phyloP scores from a whole-genome alignment of 2,888 invertebrate genomes.

The Erynnis tages region DNA sequence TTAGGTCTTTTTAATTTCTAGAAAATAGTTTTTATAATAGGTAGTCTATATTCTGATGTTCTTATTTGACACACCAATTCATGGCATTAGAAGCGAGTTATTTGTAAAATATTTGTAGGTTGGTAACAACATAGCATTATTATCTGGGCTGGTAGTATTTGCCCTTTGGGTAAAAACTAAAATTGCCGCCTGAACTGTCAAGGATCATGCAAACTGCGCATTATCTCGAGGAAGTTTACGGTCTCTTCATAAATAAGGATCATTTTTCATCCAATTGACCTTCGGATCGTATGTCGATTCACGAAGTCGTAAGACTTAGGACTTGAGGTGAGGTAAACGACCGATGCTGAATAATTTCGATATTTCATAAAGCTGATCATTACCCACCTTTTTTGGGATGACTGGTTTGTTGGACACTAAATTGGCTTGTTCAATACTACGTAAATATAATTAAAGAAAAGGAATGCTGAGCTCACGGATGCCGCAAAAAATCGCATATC shows the following conservation, averaged over 20 bases:
- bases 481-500: constrained; percentile 8
- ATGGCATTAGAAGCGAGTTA: no score
- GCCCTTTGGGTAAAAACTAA: constrained; percentile 10
- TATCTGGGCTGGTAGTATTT: not conserved
- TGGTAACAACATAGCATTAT: not conserved
- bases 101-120: not conserved
- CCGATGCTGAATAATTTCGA: constrained; percentile 56
- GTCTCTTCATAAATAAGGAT: constrained; percentile 28
- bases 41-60: no score
- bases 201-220: constrained; percentile 27
- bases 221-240: constrained; percentile 22
- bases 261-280: constrained; percentile 31
- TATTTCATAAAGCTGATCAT: constrained; percentile 61
- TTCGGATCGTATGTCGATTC: constrained; percentile 32
- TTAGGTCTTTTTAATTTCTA: no score
- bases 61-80: no score
- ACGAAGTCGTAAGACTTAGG: constrained; percentile 46
- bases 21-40: no score
- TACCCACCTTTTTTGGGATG: constrained; percentile 57
- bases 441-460: constrained; percentile 38
- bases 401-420: constrained; percentile 51
- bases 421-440: constrained; percentile 44
- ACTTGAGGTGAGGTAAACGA: constrained; percentile 50
- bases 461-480: constrained; percentile 13
- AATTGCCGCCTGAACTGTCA: constrained; percentile 17